These are phyloP conservation scores for Emydocephalus ijimae DNA, from an alignment of 2,113 vertebrate species.

Conservation along the genomic window DNA sequence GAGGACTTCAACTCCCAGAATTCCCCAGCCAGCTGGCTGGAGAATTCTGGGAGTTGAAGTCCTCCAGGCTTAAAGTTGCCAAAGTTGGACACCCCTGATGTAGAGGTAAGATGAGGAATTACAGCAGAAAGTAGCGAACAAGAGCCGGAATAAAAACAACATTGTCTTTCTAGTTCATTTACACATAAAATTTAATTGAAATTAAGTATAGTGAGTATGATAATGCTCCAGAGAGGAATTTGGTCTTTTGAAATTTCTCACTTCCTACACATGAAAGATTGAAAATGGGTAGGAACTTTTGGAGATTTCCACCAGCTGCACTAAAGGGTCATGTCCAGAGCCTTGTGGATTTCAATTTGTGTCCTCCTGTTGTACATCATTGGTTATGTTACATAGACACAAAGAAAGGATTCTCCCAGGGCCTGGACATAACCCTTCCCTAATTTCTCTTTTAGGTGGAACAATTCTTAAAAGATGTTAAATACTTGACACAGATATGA, in stretches of 20 bases:
- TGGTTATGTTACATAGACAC: neutral
- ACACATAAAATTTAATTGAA: neutral
- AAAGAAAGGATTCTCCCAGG: neutral
- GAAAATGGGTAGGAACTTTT: neutral
- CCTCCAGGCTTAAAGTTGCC: no score
- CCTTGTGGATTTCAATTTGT: neutral
- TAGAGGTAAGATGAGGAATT: neutral
- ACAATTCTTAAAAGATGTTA: neutral
- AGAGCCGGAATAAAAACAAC: neutral
- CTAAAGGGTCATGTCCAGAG: neutral
- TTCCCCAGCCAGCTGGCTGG: no score
- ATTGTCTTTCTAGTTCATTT: neutral
- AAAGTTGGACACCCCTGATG: no score
- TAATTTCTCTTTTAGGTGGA: neutral
- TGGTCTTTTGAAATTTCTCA: neutral
- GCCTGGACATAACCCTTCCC: neutral
- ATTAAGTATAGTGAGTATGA: neutral
- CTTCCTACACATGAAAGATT: neutral
- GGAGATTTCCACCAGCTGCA: neutral
- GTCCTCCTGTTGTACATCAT: neutral
- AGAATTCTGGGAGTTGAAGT: no score
- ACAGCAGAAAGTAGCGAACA: neutral
- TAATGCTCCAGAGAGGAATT: neutral
- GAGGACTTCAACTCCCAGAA: no score
- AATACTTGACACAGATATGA: neutral